phyloP scores from a whole-genome alignment of 2,797 vertebrate species.

The Uromys caudimaculatus region DNA sequence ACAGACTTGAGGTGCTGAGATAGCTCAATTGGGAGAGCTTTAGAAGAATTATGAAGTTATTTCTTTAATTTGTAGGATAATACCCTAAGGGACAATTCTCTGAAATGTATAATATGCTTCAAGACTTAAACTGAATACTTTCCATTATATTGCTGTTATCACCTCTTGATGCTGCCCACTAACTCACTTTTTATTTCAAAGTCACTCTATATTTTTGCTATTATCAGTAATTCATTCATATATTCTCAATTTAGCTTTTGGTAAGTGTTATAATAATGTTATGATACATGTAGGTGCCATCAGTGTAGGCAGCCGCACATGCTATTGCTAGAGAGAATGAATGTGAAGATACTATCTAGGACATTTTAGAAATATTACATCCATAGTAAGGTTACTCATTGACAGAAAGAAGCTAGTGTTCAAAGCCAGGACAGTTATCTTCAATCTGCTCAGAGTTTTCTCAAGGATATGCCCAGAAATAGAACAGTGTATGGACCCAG shows the following conservation, averaged over 20 bases:
- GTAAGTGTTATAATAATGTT: not conserved
- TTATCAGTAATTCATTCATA: not conserved
- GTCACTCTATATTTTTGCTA: not conserved
- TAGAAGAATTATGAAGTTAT: not conserved
- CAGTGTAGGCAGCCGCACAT: not conserved
- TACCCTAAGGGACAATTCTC: not conserved
- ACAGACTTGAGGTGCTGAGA: not conserved
- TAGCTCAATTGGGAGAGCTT: not conserved
- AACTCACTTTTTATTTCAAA: not conserved
- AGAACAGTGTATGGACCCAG: not conserved
- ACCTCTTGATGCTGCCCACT: not conserved
- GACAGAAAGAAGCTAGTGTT: not conserved
- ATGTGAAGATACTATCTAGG: not conserved
- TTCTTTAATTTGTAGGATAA: constrained; percentile 13
- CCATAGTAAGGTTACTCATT: not conserved
- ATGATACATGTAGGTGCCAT: not conserved
- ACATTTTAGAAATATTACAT: not conserved
- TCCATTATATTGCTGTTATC: not conserved
- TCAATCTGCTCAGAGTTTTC: not conserved
- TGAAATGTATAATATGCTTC: not conserved
- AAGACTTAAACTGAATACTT: constrained; percentile 19
- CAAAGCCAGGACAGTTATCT: not conserved
- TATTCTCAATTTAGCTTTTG: not conserved
- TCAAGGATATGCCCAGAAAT: not conserved
- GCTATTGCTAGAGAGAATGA: not conserved